Evolutionary conservation across 2,797 vertebrate genomes (phyloP).

Genomic region (Anguilla megastoma): DNA sequence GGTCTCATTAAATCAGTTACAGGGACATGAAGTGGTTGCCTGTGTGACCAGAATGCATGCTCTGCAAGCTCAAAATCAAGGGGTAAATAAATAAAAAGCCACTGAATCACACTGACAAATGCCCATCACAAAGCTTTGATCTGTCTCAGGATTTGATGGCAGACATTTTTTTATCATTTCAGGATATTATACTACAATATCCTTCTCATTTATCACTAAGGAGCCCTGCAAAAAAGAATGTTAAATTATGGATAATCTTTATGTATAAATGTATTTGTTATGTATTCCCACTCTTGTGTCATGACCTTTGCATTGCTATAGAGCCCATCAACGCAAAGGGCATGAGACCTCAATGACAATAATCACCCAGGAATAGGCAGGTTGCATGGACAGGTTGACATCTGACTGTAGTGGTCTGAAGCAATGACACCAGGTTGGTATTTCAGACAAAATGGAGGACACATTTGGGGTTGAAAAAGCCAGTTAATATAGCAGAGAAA

Average conservation of each 20-base stretch:
- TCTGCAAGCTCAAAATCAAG: background rate
- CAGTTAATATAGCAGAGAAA: background rate
- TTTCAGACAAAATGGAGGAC: background rate
- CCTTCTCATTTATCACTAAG: too few species aligned
- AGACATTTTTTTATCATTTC: background rate
- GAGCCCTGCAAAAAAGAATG: too few species aligned
- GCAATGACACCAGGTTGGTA: background rate
- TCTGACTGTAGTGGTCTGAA: background rate
- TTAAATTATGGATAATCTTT: too few species aligned
- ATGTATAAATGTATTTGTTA: background rate
- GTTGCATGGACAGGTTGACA: background rate
- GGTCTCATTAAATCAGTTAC: background rate
- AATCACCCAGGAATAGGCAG: background rate
- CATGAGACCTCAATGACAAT: background rate
- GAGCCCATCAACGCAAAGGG: background rate
- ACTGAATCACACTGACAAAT: background rate
- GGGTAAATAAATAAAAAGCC: background rate
- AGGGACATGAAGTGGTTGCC: background rate
- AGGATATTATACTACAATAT: too few species aligned
- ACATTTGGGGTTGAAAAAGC: background rate
- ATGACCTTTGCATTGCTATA: background rate
- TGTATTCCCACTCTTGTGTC: background rate
- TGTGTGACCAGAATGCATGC: background rate
- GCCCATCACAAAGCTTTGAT: background rate
- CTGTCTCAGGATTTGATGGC: background rate